These are phyloP conservation scores for Spermophilus dauricus DNA, from an alignment of 2,113 vertebrate species.

Conservation along the genomic window DNA sequence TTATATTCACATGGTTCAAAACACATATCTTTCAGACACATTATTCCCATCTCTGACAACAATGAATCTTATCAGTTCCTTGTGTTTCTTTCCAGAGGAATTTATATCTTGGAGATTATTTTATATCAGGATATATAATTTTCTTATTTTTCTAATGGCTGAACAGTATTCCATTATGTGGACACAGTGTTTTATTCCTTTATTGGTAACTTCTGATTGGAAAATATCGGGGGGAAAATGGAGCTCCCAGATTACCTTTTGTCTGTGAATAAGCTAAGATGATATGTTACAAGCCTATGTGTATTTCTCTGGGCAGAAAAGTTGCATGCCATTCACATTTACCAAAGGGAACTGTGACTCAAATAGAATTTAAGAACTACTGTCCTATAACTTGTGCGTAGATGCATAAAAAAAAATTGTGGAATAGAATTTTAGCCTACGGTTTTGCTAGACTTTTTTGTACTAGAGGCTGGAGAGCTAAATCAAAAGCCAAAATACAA, in stretches of 20 bases:
- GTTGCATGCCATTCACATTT: constrained; percentile 42
- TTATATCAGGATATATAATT: neutral
- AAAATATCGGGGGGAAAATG: constrained; percentile 24
- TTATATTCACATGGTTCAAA: constrained; percentile 26
- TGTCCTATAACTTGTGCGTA: neutral
- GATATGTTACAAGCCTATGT: neutral
- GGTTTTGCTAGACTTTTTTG: constrained; percentile 32
- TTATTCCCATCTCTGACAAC: neutral
- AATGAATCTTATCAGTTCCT: constrained; percentile 25
- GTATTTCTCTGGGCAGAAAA: constrained; percentile 44
- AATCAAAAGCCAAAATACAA: constrained; percentile 57
- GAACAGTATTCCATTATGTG: neutral
- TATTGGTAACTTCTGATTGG: neutral
- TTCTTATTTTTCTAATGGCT: constrained; percentile 24
- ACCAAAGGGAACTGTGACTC: constrained; percentile 21
- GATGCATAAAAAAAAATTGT: neutral
- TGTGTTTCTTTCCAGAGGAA: neutral
- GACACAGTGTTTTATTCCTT: neutral
- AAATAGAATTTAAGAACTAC: constrained; percentile 7
- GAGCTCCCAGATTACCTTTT: constrained; percentile 1
- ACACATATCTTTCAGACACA: neutral
- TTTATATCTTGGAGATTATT: constrained; percentile 18
- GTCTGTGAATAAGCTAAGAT: neutral
- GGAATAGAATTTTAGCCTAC: constrained; percentile 7
- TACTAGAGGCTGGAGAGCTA: neutral